Percentiles rank a stretch among this genome's conserved stretches.
Conservation (phyloP, 2,888 invertebrate species). For the Megamerina dolium region DNA sequence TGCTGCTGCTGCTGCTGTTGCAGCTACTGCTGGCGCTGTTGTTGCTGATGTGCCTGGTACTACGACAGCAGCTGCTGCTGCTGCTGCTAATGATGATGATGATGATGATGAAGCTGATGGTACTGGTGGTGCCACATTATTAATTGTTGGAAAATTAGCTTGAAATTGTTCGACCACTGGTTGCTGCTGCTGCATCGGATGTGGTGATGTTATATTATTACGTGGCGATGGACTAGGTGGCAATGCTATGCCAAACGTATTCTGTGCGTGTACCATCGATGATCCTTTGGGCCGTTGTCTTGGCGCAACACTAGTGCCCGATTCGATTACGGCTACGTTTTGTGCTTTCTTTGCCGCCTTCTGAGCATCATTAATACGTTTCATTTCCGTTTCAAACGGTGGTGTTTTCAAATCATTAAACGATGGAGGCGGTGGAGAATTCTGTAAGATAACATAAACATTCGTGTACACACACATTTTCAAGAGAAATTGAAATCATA, state of each 20-base stretch:
- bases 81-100: constrained; percentile 23
- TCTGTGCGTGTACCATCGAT: constrained; percentile 42
- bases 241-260: constrained; percentile 52
- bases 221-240: constrained; percentile 54
- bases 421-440: constrained; percentile 57
- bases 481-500: constrained; percentile 7
- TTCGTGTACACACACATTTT: not conserved
- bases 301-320: constrained; percentile 74
- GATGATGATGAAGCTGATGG: constrained; percentile 24
- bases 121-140: constrained; percentile 24
- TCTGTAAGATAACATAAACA: constrained; percentile 49
- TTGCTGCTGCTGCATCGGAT: constrained; percentile 38
- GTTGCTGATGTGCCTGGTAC: constrained; percentile 18
- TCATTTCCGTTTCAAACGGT: constrained; percentile 65
- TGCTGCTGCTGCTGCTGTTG: constrained; percentile 8
- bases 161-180: constrained; percentile 48
- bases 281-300: constrained; percentile 73
- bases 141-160: constrained; percentile 45
- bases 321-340: constrained; percentile 53
- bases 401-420: constrained; percentile 61
- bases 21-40: constrained; percentile 12
- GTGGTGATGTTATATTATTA: constrained; percentile 47
- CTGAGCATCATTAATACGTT: constrained; percentile 47
- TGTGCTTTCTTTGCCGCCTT: constrained; percentile 41
- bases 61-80: constrained; percentile 24